Conservation (phyloP, 2,888 invertebrate genomes). For the Habrosyne pyritoides region DNA sequence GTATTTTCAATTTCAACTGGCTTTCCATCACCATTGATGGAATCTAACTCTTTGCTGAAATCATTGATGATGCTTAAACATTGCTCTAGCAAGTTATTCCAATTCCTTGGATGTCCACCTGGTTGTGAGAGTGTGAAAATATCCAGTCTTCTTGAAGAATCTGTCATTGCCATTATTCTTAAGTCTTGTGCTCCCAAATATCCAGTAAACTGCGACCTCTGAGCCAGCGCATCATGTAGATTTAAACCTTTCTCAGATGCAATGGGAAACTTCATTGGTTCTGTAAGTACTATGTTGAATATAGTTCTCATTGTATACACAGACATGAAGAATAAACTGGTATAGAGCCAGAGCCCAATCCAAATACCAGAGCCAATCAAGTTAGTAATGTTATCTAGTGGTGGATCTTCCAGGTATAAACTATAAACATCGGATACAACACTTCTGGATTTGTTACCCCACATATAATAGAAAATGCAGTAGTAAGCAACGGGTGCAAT, state of each 20-base stretch:
- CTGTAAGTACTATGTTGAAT: conserved; percentile 88
- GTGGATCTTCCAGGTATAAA: conserved; percentile 78
- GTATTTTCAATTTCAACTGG: conserved; percentile 43
- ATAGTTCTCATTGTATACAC: conserved; percentile 88
- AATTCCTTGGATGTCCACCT: conserved; percentile 94
- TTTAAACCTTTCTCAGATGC: conserved; percentile 76
- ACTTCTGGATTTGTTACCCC: conserved; percentile 82
- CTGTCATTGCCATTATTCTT: conserved; percentile 86
- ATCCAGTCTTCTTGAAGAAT: conserved; percentile 82
- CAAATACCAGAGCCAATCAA: conserved; percentile 78
- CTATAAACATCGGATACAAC: conserved; percentile 80
- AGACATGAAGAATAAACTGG: conserved; percentile 87
- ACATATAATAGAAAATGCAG: conserved; percentile 83
- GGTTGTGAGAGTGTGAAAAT: conserved; percentile 91
- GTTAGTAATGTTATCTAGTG: conserved; percentile 75
- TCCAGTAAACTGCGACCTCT: conserved; percentile 87
- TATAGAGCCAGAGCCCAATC: conserved; percentile 87
- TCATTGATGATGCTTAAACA: conserved; percentile 85
- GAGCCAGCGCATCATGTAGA: conserved; percentile 85
- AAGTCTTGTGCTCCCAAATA: conserved; percentile 91
- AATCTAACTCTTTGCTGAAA: conserved; percentile 86
- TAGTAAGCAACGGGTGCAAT: conserved; percentile 86
- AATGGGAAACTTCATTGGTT: conserved; percentile 87
- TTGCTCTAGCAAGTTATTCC: conserved; percentile 88
- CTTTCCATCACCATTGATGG: conserved; percentile 66